phyloP scores from a whole-genome alignment of 2,113 vertebrate species.

The Podocnemis expansa region DNA sequence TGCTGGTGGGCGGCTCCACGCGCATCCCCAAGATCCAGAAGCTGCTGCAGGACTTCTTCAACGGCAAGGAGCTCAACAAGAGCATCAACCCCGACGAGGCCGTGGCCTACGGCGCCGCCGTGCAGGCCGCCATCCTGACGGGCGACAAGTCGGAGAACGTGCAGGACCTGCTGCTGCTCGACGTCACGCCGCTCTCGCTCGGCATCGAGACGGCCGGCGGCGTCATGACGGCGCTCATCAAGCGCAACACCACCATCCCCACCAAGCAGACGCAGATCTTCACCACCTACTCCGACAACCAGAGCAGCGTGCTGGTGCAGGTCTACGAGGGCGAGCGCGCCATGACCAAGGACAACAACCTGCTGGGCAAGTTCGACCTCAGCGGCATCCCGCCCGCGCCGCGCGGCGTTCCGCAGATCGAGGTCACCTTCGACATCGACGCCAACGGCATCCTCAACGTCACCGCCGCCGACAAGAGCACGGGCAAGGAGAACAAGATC shows the following conservation, averaged over 20 bases:
- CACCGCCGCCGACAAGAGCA: constrained; percentile 84
- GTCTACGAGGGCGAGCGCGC: constrained; percentile 84
- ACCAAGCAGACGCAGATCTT: constrained; percentile 89
- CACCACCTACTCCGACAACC: constrained; percentile 86
- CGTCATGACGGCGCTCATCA: constrained; percentile 86
- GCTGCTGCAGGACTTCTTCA: constrained; percentile 86
- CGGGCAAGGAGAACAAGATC: constrained; percentile 86
- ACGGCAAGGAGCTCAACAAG: constrained; percentile 86
- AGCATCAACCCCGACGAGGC: constrained; percentile 88
- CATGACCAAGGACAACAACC: constrained; percentile 88
- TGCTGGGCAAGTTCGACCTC: constrained; percentile 86
- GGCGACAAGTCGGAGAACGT: constrained; percentile 86
- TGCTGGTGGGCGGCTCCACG: constrained; percentile 86
- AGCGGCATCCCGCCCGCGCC: constrained; percentile 83
- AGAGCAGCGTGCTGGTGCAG: constrained; percentile 83
- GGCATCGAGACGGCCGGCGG: constrained; percentile 86
- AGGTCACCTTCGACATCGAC: constrained; percentile 86
- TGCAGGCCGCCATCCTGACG: constrained; percentile 85
- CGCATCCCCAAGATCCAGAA: constrained; percentile 88
- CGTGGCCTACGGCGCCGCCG: constrained; percentile 83
- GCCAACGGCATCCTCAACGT: constrained; percentile 86
- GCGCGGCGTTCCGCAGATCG: constrained; percentile 84
- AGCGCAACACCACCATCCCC: constrained; percentile 86
- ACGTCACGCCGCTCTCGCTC: constrained; percentile 84
- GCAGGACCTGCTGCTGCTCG: constrained; percentile 84